phyloP scores from a whole-genome alignment of 2,797 vertebrate species.

The Apogon talboti region DNA sequence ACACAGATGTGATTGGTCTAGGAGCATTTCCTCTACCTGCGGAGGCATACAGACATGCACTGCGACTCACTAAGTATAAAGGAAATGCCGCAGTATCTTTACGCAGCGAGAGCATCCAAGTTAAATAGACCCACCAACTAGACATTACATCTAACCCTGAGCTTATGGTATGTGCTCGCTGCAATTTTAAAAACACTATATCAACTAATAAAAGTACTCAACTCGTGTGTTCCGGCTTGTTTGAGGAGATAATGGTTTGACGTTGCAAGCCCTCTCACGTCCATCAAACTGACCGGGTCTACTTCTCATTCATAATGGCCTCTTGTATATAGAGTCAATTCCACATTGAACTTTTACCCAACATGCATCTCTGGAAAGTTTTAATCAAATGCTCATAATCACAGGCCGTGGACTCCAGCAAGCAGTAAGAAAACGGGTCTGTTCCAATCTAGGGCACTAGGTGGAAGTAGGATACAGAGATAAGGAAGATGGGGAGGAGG shows the following conservation, averaged over 20 bases:
- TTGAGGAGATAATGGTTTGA: neutral
- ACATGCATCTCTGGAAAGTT: neutral
- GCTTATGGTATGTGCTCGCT: too few species aligned
- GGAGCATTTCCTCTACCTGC: constrained; percentile 72
- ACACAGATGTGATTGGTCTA: constrained; percentile 81
- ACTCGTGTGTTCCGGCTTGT: rapidly evolving
- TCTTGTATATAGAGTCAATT: neutral
- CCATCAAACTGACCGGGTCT: constrained; percentile 69
- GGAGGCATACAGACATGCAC: constrained; percentile 69
- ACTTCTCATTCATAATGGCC: constrained; percentile 80
- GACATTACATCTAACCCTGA: too few species aligned
- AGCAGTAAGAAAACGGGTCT: neutral
- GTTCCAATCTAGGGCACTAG: constrained; percentile 38
- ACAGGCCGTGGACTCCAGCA: too few species aligned
- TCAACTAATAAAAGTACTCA: neutral
- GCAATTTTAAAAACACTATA: neutral
- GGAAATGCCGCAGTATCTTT: constrained; percentile 82
- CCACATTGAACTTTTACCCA: neutral
- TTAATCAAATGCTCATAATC: too few species aligned
- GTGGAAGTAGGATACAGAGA: constrained; percentile 38
- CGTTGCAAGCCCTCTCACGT: constrained; percentile 7
- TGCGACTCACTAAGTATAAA: constrained; percentile 59
- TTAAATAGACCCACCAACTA: constrained; percentile 62
- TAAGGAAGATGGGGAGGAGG: neutral
- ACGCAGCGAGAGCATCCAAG: constrained; percentile 67